Conservation (phyloP, 2,797 vertebrate genomes). For the Amblyopsis hoosieri region DNA sequence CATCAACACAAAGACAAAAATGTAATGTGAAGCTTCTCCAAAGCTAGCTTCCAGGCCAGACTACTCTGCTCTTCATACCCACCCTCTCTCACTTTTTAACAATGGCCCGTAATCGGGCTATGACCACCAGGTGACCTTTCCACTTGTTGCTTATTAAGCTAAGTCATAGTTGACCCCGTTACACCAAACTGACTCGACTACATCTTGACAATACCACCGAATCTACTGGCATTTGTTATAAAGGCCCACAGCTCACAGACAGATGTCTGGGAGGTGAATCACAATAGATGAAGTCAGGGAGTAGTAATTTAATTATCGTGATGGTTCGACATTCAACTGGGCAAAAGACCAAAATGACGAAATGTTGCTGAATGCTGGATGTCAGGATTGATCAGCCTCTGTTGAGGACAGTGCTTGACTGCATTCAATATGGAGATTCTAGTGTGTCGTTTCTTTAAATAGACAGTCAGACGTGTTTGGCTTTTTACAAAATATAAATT, state of each 20-base stretch:
- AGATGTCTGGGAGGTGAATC: slow-evolving; percentile 66
- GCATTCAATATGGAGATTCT: slow-evolving; percentile 11
- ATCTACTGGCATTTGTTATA: slow-evolving; percentile 29
- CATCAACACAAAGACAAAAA: slow-evolving; percentile 77
- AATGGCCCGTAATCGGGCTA: slow-evolving; percentile 59
- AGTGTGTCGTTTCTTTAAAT: too few species aligned
- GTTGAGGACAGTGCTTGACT: slow-evolving; percentile 26
- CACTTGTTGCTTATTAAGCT: slow-evolving; percentile 57
- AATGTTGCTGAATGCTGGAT: slow-evolving; percentile 53
- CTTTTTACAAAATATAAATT: slow-evolving; percentile 12
- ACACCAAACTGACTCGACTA: slow-evolving; percentile 29
- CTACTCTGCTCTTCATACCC: slow-evolving; percentile 62
- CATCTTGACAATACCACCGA: slow-evolving; percentile 4
- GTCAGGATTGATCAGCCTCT: slow-evolving; percentile 45
- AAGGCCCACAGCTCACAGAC: slow-evolving; percentile 26
- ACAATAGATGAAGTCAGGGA: slow-evolving; percentile 67
- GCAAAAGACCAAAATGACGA: slow-evolving; percentile 63
- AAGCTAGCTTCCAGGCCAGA: slow-evolving; percentile 62
- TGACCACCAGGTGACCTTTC: slow-evolving; percentile 69
- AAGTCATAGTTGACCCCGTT: slow-evolving; percentile 39
- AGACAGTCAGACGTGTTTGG: too few species aligned
- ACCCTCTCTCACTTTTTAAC: slow-evolving; percentile 59
- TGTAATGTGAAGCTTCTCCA: slow-evolving; percentile 73
- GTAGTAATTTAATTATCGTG: slow-evolving; percentile 69
- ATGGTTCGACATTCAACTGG: slow-evolving; percentile 62